Base-by-base conservation (phyloP, 2,888 invertebrate species). In the Melieria crassipennis region DNA sequence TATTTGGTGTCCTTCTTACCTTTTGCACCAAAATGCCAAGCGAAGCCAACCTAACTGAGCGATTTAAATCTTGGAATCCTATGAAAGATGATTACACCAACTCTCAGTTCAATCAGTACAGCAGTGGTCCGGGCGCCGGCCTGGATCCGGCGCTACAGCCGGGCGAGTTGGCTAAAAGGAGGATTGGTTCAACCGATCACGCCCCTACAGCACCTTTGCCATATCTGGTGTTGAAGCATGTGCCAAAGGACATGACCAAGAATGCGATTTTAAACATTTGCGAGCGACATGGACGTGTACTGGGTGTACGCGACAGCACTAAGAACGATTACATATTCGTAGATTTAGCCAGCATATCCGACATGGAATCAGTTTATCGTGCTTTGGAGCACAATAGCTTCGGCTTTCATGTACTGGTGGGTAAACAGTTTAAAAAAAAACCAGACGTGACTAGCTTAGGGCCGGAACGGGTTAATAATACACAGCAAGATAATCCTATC, bases 51-150 rank as follows among this genome's bases (percentile, higher is more conserved):
- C 7, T 77, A 13, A 69, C 50, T 13, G 58, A 73, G 0, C 60
- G 75, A 43, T 57, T 80, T 3, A 60, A 72, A 16, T 7, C 71
- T 16, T 81, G 80, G 80, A 80, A 81, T 76, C 81, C 81, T 2
- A 81, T 81, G 81, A 72, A 73, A n/a, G 77, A 73, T 10, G 81
- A 77, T 6, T 81, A 78, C 47, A 76, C 74, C 46, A 78, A 79
- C 56, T 72, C 73, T 0, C 71, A 77, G 63, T 80, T 81, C 63
- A 81, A 81, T 60, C 75, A 78, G 2, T 81, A 81, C 43, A 65
- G 65, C 5, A 77, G 75, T 10, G 81, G 81, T 5, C 81, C 81
- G 4, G 80, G 79, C 0, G 79, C 78, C 4, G 73, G 76, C 13
- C 64, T 81, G 5, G 78, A 78, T 65, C 65, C 75, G 0, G 76